Conservation (phyloP, 2,113 vertebrate species). For the Lophius piscatorius region DNA sequence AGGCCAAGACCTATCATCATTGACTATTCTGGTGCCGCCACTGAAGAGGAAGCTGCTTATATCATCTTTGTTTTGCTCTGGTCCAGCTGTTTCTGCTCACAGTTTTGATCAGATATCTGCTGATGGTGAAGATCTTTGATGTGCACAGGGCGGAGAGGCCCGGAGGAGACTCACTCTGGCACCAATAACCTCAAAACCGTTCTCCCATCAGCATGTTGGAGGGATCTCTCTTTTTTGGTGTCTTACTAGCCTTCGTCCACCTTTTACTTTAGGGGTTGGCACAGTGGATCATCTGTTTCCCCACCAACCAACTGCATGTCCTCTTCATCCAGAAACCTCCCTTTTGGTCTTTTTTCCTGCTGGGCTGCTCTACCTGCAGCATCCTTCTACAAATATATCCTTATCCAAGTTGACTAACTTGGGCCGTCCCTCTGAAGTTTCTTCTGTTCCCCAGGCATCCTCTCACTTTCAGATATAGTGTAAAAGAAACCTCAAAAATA, state of each 20-base stretch:
- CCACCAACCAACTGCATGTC: too few species aligned
- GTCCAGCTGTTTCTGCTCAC: constrained; percentile 75
- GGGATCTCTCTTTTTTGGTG: constrained; percentile 41
- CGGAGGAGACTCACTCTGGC: constrained; percentile 35
- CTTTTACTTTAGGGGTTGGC: constrained; percentile 16
- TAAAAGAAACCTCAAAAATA: too few species aligned
- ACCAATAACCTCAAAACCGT: constrained; percentile 45
- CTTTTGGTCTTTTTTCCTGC: too few species aligned
- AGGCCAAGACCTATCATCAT: constrained; percentile 57
- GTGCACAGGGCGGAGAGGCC: constrained; percentile 43
- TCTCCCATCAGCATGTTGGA: constrained; percentile 60
- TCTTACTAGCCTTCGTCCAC: constrained; percentile 3
- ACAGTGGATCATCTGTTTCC: too few species aligned
- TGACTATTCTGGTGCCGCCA: constrained; percentile 49
- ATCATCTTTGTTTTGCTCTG: constrained; percentile 73
- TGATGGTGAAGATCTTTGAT: constrained; percentile 71
- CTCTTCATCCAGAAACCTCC: too few species aligned
- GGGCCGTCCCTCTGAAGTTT: too few species aligned
- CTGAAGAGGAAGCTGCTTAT: constrained; percentile 62
- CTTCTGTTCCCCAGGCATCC: too few species aligned
- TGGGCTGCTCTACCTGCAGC: too few species aligned
- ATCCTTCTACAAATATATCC: too few species aligned
- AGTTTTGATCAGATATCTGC: constrained; percentile 56
- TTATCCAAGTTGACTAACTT: too few species aligned
- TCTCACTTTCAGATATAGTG: too few species aligned